Evolutionary conservation across 2,113 vertebrate species (phyloP), one percentile per base, ranked within the genome.

Genomic region (Odocoileus virginianus): DNA sequence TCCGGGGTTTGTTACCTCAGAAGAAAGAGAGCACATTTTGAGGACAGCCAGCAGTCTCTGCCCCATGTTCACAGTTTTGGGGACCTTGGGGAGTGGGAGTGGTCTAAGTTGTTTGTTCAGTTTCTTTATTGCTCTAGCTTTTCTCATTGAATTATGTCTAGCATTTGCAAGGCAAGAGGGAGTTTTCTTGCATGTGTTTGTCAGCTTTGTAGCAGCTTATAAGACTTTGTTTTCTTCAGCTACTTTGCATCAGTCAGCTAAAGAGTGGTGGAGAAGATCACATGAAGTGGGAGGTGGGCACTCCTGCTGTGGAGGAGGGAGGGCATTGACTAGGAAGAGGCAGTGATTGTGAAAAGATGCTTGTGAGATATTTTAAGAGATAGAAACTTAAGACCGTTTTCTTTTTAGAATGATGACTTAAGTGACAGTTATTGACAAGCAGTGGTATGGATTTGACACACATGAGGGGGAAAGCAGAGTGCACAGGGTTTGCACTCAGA

Each of bases 1-100:
- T 2, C 1, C 3, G 14, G 54, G 27, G 5, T n/a, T 47, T 88
- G 76, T 61, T 81, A 9, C 27, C 27, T 0, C 11, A 0, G 19
- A 43, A 9, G 78, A 47, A 30, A 2, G 2, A 86, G 55, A 82
- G 33, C 64, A 74, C 45, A 33, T 55, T 74, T 79, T 23, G 16
- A 81, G 33, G 27, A 54, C 15, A n/a, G 8, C 28, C 36, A 40
- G 2, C 15, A 58, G 25, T 19, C 33, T 64, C n/a, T 54, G 23
- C 27, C 40, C 12, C 13, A 21, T 3, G 1, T 43, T 43, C n/a
- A 92, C 15, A 58, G 30, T 74, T 43, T 52, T 55, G 11, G 4
- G 30, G 25, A 36, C 9, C 9, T 17, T 19, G 17, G 47, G 28
- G 8, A 52, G 17, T 45, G 2, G 17, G 19, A 58, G 7, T 83